Percentiles rank a stretch among this genome's conserved stretches.
phyloP scores from a whole-genome alignment of 2,797 vertebrate species.

The Brachymystax lenok region DNA sequence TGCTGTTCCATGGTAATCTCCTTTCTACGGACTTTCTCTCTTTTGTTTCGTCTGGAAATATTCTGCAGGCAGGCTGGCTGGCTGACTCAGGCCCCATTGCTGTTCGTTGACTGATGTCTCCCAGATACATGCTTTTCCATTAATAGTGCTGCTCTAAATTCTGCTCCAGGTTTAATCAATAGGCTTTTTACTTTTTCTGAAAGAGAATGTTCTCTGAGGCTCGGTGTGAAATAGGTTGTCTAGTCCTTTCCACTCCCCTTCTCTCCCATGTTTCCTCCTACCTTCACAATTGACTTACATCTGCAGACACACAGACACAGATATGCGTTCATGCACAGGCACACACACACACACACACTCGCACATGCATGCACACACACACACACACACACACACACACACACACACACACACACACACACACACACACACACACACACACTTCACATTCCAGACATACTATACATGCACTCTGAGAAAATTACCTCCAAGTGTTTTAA shows the following conservation, averaged over 20 bases:
- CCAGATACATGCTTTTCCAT: constrained; percentile 38
- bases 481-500: neutral
- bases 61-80: neutral
- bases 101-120: neutral
- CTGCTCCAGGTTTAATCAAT: constrained; percentile 46
- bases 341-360: constrained; percentile 7
- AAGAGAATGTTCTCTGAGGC: constrained; percentile 10
- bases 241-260: neutral
- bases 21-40: neutral
- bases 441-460: too few species aligned
- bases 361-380: neutral
- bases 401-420: constrained; percentile 3
- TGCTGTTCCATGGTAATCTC: neutral
- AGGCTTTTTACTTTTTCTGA: constrained; percentile 30
- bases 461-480: too few species aligned
- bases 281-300: neutral
- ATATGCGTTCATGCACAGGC: constrained; percentile 1
- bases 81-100: constrained; percentile 30
- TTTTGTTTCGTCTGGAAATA: too few species aligned
- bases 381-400: constrained; percentile 1
- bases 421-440: neutral
- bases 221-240: constrained; percentile 13
- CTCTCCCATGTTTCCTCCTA: neutral
- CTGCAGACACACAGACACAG: neutral
- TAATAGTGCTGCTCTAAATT: constrained; percentile 40